These are phyloP conservation scores for Bubo scandiacus DNA, from an alignment of 2,113 vertebrate genomes.

Conservation along the genomic window DNA sequence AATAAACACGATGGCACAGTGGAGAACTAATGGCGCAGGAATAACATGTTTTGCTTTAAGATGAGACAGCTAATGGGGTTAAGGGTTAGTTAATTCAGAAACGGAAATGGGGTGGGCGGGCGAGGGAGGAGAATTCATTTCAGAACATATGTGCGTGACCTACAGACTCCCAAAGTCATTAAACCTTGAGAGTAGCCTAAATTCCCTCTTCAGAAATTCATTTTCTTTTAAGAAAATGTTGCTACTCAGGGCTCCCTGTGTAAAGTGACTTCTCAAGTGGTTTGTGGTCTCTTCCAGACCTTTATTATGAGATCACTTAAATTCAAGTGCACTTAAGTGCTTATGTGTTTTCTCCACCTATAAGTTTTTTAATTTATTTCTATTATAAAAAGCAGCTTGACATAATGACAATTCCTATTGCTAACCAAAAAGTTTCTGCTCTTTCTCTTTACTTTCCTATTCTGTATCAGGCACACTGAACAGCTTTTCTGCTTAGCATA, in stretches of 20 bases:
- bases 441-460: not conserved
- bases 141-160: conserved; percentile 56
- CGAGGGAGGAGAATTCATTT: conserved; percentile 11
- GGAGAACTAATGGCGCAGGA: conserved; percentile 23
- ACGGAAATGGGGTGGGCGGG: not conserved
- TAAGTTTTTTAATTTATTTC: conserved; percentile 40
- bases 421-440: not conserved
- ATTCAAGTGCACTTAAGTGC: conserved; percentile 4
- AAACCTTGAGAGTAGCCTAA: conserved; percentile 43
- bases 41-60: conserved; percentile 59
- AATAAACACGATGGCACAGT: conserved; percentile 26
- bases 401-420: not conserved
- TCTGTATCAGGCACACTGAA: not conserved
- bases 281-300: conserved; percentile 17
- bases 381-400: not conserved
- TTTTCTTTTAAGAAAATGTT: conserved; percentile 55
- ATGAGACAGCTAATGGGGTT: conserved; percentile 49
- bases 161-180: conserved; percentile 47
- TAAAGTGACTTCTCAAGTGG: not conserved
- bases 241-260: not conserved
- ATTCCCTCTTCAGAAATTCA: conserved; percentile 46
- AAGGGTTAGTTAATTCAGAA: conserved; percentile 61
- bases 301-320: conserved; percentile 37
- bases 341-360: conserved; percentile 42
- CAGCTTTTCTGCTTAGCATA: not conserved